These are phyloP conservation scores for Herpailurus yagouaroundi DNA, from an alignment of 2,113 vertebrate genomes.

Conservation along the genomic window DNA sequence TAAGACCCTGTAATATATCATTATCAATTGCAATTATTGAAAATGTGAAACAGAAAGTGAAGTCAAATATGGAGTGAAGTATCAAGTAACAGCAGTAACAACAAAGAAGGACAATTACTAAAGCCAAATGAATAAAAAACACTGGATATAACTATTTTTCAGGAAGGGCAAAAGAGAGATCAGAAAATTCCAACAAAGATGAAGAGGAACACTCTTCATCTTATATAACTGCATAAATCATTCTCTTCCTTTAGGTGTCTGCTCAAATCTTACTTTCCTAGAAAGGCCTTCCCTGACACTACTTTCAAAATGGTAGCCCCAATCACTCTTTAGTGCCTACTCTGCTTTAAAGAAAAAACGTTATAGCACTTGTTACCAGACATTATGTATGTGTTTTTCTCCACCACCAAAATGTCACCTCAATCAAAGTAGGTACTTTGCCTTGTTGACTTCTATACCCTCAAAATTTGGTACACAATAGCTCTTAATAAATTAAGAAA, in stretches of 20 bases:
- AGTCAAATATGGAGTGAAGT: slow-evolving; percentile 8
- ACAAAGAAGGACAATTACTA: neutral
- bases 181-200: slow-evolving; percentile 25
- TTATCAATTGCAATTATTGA: slow-evolving; percentile 33
- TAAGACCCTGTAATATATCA: neutral
- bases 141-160: neutral
- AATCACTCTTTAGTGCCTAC: neutral
- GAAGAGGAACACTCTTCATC: neutral
- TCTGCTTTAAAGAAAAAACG: neutral
- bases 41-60: neutral
- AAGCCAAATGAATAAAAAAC: neutral
- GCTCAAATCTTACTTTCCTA: neutral
- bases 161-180: slow-evolving; percentile 11
- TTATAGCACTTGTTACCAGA: neutral
- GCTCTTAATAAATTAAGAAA: neutral
- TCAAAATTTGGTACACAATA: neutral
- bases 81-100: neutral
- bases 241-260: neutral
- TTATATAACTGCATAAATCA: neutral
- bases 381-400: neutral
- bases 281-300: neutral
- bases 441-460: neutral
- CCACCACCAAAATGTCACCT: slow-evolving; percentile 14
- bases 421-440: neutral
- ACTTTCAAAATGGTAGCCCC: neutral